Evolutionary conservation across 2,113 vertebrate species (phyloP), one percentile per base, ranked within the genome.

Genomic region (Hemicordylus capensis): DNA sequence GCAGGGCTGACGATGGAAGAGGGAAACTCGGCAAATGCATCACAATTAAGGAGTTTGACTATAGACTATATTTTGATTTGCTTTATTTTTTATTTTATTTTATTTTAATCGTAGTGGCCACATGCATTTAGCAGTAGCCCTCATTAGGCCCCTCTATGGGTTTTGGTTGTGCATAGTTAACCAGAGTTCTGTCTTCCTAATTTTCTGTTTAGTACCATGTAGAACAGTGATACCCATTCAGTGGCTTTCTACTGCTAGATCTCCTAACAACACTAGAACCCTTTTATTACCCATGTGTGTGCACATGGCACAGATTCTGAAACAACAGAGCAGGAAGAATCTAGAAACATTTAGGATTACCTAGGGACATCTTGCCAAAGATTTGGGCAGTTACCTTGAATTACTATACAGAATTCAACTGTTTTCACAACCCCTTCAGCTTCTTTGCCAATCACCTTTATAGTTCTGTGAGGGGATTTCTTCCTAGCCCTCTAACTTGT

Each of bases 11-110:
- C 95, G 89, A 93, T 92, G 95, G 95, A 93, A 96, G 95, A 95
- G 94, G 95, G 88, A 94, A 91, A 91, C 94, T 96, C 96, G 85
- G 96, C 95, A 96, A 97, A 97, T 97, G 97, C 96, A 97, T 97
- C 97, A 97, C 97, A 96, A 97, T 97, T 97, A 97, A 96, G 96
- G 96, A 95, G 94, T 96, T 96, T 96, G 96, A 97, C 97, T 97
- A 89, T 93, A 95, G 91, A 95, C 90, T 94, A 94, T 93, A 94
- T 92, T 95, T 94, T 89, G 93, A 93, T 94, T 95, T 94, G 94
- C 93, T 95, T 92, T 87, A 75, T 83, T 90, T 93, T 78, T 64
- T 84, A 83, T 83, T 93, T 92, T n/a, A 56, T n/a, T n/a, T n/a
- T 89, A 56, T 77, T 91, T 85, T 4, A 87, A 93, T 86, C 87